A percentile compares a stretch with the other conserved stretches of the same genome.
These are phyloP conservation scores for Neolamprologus caudopunctatus DNA, from an alignment of 2,113 vertebrate genomes.

Conservation along the genomic window DNA sequence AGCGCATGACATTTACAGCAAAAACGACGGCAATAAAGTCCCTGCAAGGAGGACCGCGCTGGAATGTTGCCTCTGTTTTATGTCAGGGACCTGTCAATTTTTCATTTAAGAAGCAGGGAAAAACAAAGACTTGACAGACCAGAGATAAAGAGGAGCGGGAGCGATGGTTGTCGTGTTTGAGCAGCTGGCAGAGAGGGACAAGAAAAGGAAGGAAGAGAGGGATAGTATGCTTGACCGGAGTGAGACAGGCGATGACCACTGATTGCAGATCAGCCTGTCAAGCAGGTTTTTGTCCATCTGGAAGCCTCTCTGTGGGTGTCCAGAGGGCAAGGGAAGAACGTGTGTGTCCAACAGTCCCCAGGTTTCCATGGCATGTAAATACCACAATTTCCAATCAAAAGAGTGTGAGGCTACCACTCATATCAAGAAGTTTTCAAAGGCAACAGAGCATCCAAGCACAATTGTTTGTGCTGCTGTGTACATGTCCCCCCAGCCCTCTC, in stretches of 20 bases:
- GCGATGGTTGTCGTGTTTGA: slow-evolving; percentile 35
- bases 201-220: neutral
- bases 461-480: slow-evolving; percentile 9
- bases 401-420: neutral
- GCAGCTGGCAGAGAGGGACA: slow-evolving; percentile 37
- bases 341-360: neutral
- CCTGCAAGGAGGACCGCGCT: neutral
- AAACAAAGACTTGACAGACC: slow-evolving; percentile 33
- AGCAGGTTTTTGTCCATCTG: slow-evolving; percentile 44
- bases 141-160: neutral
- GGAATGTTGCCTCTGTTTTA: slow-evolving; percentile 23
- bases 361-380: slow-evolving; percentile 23
- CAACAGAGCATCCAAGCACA: slow-evolving; percentile 5
- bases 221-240: slow-evolving; percentile 6
- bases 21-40: neutral
- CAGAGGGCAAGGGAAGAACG: neutral
- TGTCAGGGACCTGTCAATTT: neutral
- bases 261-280: slow-evolving; percentile 37
- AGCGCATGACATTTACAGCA: neutral
- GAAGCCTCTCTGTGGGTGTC: neutral
- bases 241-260: slow-evolving; percentile 2
- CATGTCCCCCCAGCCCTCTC: neutral
- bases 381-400: neutral
- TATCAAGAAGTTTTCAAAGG: neutral
- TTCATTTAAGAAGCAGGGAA: neutral